Conservation (phyloP, 2,113 vertebrate species). For the Corynorhinus townsendii region DNA sequence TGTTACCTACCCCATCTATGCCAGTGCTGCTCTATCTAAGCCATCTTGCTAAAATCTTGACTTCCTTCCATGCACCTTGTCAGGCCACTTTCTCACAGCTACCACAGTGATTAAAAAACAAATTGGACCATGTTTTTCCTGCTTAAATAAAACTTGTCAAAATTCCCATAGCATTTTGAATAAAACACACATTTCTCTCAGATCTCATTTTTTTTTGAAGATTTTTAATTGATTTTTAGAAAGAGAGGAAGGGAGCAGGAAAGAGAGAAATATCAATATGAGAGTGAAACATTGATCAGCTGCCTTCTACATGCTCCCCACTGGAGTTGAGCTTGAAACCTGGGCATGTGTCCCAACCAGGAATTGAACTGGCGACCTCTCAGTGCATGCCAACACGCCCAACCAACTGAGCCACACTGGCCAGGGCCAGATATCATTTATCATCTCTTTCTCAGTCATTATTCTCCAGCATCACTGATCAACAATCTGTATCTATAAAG, state of each 20-base stretch:
- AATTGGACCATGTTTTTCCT: background rate
- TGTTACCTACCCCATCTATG: no score
- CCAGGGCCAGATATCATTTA: background rate
- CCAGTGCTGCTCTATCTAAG: background rate
- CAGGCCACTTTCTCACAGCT: background rate
- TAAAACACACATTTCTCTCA: background rate
- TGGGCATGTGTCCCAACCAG: no score
- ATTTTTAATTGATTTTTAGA: no score
- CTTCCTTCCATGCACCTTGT: fast-evolving
- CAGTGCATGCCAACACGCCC: no score
- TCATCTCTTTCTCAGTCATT: background rate
- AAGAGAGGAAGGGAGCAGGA: no score
- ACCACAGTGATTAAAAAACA: background rate
- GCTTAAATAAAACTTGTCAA: background rate
- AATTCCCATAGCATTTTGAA: background rate
- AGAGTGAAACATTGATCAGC: no score
- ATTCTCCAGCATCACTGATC: background rate
- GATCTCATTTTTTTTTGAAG: background rate
- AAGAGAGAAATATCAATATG: no score
- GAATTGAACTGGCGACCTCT: no score
- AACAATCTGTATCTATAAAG: background rate
- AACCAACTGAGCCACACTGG: no score
- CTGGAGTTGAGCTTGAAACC: no score
- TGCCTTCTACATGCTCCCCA: no score
- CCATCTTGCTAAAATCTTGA: background rate